Conservation (phyloP, 2,113 vertebrate genomes). For the Formicarius rufipectus region DNA sequence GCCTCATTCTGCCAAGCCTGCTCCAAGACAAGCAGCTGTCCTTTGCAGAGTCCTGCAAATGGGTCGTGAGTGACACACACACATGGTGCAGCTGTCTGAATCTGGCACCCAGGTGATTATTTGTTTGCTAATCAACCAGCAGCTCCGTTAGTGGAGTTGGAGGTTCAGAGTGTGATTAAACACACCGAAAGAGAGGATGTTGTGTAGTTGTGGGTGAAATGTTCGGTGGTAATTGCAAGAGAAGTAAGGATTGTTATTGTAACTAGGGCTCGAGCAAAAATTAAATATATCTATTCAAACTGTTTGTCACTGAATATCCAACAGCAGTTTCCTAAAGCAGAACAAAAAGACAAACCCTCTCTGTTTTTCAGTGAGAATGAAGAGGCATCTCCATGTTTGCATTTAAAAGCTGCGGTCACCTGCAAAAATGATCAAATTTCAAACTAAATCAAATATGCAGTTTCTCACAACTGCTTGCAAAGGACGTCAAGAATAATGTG, state of each 20-base stretch:
- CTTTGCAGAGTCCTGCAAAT: conserved; percentile 12
- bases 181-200: not conserved
- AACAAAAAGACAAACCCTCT: not conserved
- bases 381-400: conserved; percentile 16
- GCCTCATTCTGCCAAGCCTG: not conserved
- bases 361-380: not conserved
- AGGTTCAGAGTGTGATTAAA: conserved; percentile 17
- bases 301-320: conserved; percentile 44
- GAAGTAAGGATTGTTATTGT: conserved; percentile 31
- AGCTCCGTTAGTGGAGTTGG: not conserved
- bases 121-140: conserved; percentile 30
- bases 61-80: not conserved
- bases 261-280: not conserved
- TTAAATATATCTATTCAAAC: conserved; percentile 56
- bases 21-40: conserved; percentile 27
- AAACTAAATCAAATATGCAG: conserved; percentile 38
- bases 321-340: not conserved
- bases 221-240: conserved; percentile 9
- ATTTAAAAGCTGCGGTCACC: conserved; percentile 36
- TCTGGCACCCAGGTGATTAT: conserved; percentile 40
- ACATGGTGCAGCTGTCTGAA: not conserved
- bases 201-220: not conserved
- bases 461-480: conserved; percentile 45
- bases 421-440: conserved; percentile 38
- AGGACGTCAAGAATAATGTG: conserved; percentile 55